Evolutionary conservation across 2,797 vertebrate genomes (phyloP).

Genomic region (Acrossocheilus wenchowensis): DNA sequence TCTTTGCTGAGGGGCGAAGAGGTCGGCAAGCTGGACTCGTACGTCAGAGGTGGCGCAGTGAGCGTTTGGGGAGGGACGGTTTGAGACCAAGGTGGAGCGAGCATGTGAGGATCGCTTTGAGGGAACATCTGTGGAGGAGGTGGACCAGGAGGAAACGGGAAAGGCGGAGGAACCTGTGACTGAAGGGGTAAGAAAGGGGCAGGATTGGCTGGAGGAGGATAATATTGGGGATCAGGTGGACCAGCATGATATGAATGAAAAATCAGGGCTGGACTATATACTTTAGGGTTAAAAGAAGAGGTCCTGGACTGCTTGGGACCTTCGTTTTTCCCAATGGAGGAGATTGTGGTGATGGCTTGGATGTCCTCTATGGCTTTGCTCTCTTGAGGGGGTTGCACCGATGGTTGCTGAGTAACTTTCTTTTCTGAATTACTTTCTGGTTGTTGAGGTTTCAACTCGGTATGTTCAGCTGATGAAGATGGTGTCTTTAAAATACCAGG

Average conservation of each 20-base stretch:
- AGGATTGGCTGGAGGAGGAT: conserved; percentile 74
- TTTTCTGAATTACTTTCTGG: conserved; percentile 33
- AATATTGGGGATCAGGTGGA: conserved; percentile 78
- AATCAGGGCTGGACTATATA: conserved; percentile 70
- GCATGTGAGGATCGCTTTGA: conserved; percentile 69
- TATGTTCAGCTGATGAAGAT: conserved; percentile 57
- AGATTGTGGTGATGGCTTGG: conserved; percentile 80
- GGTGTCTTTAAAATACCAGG: conserved; percentile 24
- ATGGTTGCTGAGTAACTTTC: conserved; percentile 15
- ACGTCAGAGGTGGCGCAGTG: conserved; percentile 68
- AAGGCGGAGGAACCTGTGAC: conserved; percentile 82
- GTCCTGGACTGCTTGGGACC: conserved; percentile 72
- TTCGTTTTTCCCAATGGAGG: conserved; percentile 78
- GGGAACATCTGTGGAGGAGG: conserved; percentile 64
- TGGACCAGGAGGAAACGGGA: conserved; percentile 73
- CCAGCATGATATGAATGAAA: conserved; percentile 78
- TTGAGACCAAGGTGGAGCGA: conserved; percentile 79
- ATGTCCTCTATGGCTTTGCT: conserved; percentile 70
- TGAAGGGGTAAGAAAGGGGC: conserved; percentile 80
- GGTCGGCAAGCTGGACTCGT: conserved; percentile 70
- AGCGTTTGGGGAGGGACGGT: conserved; percentile 70
- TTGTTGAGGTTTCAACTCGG: conserved; percentile 52
- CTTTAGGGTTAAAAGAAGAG: conserved; percentile 66
- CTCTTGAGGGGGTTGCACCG: conserved; percentile 73
- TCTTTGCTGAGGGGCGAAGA: conserved; percentile 82